Conservation (phyloP, 2,888 invertebrate species). For the Empis stercorea region DNA sequence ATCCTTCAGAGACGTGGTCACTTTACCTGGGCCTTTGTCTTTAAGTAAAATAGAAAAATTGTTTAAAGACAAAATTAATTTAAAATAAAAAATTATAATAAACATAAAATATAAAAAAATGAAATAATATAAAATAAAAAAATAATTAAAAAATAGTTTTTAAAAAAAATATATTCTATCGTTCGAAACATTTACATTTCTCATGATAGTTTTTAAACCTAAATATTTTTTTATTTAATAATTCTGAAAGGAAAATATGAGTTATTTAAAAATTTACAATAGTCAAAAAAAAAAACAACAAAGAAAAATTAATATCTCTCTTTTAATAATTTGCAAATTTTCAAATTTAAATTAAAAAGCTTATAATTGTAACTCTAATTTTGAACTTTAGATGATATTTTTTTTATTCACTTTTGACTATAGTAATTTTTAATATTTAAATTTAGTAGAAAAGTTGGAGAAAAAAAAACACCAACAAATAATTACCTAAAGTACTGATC, state of each 20-base stretch:
- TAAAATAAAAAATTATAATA: constrained; percentile 1
- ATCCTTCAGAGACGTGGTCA: constrained; percentile 4
- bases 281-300: no score
- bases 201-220: neutral
- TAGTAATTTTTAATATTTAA: no score
- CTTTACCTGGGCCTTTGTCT: constrained; percentile 15
- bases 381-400: no score
- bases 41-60: constrained; percentile 9
- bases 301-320: no score
- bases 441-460: no score
- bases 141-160: neutral
- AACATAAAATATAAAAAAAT: constrained; percentile 1
- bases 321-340: no score
- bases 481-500: constrained; percentile 38
- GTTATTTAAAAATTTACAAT: neutral
- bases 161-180: neutral
- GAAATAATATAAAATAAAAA: no score
- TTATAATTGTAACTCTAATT: no score
- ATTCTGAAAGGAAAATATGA: no score
- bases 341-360: no score
- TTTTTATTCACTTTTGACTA: no score
- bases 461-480: neutral
- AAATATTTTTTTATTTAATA: neutral
- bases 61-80: neutral
- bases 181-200: constrained; percentile 12